Conservation (phyloP, 1,140 invertebrate species). For the Lutraria rhynchaena region DNA sequence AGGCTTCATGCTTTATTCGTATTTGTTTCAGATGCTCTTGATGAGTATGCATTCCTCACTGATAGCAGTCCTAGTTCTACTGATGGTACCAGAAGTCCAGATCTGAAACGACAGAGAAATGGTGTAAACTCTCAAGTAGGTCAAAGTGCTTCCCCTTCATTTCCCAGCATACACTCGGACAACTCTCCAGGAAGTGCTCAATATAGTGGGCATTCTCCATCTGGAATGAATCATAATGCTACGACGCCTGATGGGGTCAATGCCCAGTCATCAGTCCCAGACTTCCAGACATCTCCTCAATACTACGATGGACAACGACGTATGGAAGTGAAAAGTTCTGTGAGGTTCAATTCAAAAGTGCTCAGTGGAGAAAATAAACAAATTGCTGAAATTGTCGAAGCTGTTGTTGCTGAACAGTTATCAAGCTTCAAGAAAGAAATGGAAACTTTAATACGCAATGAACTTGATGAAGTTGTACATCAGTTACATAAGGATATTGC, state of each 20-base stretch:
- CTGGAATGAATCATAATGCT: neutral
- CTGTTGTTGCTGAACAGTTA: constrained; percentile 42
- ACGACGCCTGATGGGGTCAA: constrained; percentile 56
- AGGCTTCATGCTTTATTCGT: neutral
- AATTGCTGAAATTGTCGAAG: constrained; percentile 30
- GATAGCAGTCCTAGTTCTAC: constrained; percentile 1
- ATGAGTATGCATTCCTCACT: constrained; percentile 32
- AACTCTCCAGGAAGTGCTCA: constrained; percentile 53
- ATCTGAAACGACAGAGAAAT: constrained; percentile 19
- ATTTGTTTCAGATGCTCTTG: constrained; percentile 21
- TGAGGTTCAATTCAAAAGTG: neutral
- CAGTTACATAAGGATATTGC: constrained; percentile 48
- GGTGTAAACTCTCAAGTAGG: constrained; percentile 27
- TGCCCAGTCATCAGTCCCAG: constrained; percentile 27
- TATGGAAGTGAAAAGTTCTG: neutral
- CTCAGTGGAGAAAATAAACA: constrained; percentile 4
- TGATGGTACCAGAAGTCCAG: constrained; percentile 18
- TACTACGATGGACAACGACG: neutral
- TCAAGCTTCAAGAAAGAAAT: constrained; percentile 23
- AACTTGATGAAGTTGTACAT: constrained; percentile 32
- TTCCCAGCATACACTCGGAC: constrained; percentile 39
- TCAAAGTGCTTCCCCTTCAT: constrained; percentile 48
- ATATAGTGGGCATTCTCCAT: constrained; percentile 1
- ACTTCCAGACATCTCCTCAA: neutral
- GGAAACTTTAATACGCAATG: neutral